Evolutionary conservation across 2,888 invertebrate species (phyloP).

Genomic region (Arctia plantaginis): DNA sequence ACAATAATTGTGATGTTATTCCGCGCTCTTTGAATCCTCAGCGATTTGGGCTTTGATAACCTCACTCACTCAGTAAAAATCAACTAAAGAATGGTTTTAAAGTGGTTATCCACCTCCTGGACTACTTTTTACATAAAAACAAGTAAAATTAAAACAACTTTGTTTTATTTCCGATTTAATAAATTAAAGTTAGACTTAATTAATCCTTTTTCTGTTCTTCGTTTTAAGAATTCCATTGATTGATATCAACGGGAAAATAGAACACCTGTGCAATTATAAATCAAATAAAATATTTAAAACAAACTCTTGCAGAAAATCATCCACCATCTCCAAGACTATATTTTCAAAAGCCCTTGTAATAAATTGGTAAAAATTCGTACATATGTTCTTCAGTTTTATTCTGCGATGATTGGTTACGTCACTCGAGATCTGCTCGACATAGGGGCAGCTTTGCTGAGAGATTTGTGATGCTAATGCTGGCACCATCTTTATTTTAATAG

Average conservation of each 20-base stretch:
- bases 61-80: too few species aligned
- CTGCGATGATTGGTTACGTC: conserved; percentile 30
- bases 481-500: neutral
- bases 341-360: conserved; percentile 54
- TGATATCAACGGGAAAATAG: neutral
- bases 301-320: neutral
- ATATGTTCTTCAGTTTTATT: conserved; percentile 67
- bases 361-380: conserved; percentile 77
- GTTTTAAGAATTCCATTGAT: neutral
- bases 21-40: too few species aligned
- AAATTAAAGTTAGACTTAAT: too few species aligned
- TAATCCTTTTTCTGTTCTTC: too few species aligned
- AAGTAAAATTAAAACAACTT: neutral
- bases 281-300: neutral
- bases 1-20: too few species aligned
- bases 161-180: neutral
- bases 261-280: neutral
- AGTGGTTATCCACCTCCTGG: too few species aligned
- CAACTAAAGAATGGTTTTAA: too few species aligned
- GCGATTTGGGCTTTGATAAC: too few species aligned
- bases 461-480: conserved; percentile 1
- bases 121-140: neutral
- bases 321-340: conserved; percentile 33
- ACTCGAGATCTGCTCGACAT: conserved; percentile 2
- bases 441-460: neutral